These are phyloP conservation scores for Unio pictorum DNA, from an alignment of 2,888 invertebrate species.

Conservation along the genomic window DNA sequence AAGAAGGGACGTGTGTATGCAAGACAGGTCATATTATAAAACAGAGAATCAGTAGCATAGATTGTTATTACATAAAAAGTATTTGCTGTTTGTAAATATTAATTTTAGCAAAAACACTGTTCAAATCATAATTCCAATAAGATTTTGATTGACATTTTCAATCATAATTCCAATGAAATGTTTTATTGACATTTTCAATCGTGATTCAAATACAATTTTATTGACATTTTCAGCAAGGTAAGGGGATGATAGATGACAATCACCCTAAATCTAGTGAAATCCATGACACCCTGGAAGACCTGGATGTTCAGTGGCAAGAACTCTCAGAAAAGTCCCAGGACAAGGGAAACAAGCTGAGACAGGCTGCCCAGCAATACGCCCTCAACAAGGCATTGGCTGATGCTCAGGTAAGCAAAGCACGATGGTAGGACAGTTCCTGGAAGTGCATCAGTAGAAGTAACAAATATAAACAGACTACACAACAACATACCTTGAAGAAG, in stretches of 20 bases:
- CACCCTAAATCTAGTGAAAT: constrained; percentile 81
- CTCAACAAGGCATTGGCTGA: constrained; percentile 85
- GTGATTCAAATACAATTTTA: no score
- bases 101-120: no score
- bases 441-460: no score
- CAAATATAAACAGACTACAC: no score
- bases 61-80: no score
- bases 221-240: constrained; percentile 74
- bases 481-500: no score
- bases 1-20: no score
- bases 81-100: no score
- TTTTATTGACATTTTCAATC: constrained; percentile 32
- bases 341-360: constrained; percentile 80
- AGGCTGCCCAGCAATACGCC: constrained; percentile 85
- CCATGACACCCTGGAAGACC: constrained; percentile 78
- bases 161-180: no score
- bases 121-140: no score
- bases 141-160: constrained; percentile 32
- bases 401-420: constrained; percentile 76
- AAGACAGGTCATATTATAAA: no score
- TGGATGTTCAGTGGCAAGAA: constrained; percentile 85
- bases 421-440: background rate
- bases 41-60: no score
- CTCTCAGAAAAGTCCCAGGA: constrained; percentile 80
- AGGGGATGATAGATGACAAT: constrained; percentile 82